Percentiles rank a stretch among this genome's conserved stretches.
phyloP scores from a whole-genome alignment of 2,113 vertebrate species.

The Eupsittula cactorum region DNA sequence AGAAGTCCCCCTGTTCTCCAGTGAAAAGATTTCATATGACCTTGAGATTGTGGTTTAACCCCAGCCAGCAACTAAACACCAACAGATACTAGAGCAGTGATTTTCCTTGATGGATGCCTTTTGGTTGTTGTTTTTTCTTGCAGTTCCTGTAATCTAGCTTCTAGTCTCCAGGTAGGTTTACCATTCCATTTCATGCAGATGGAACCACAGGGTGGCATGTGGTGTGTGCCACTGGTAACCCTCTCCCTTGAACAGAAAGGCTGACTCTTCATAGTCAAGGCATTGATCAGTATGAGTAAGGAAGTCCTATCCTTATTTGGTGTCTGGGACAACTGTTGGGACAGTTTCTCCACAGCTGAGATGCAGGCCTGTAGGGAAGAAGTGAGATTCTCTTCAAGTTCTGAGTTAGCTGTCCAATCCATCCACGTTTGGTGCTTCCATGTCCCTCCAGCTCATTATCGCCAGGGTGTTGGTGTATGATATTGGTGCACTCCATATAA shows the following conservation, averaged over 20 bases:
- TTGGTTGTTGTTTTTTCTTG: not conserved
- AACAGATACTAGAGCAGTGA: not conserved
- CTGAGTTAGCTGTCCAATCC: not conserved
- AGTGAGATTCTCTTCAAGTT: not conserved
- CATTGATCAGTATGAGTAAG: not conserved
- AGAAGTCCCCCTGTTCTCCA: not conserved
- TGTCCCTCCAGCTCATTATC: not conserved
- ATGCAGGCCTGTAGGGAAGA: not conserved
- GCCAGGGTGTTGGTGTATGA: not conserved
- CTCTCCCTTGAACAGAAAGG: not conserved
- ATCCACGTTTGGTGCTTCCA: not conserved
- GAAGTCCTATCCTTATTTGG: not conserved
- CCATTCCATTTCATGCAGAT: not conserved
- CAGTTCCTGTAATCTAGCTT: not conserved
- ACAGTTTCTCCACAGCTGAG: not conserved
- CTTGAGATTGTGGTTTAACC: not conserved
- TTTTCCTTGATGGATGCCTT: not conserved
- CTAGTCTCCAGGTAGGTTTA: not conserved
- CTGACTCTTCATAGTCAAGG: not conserved
- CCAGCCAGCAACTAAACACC: not conserved
- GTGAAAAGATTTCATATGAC: conserved; percentile 2
- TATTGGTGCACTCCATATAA: not conserved
- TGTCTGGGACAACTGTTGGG: not conserved
- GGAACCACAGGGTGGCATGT: not conserved
- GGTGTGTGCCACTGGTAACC: not conserved